These are phyloP conservation scores for Lanius collurio DNA, from an alignment of 2,113 vertebrate genomes.

Conservation along the genomic window DNA sequence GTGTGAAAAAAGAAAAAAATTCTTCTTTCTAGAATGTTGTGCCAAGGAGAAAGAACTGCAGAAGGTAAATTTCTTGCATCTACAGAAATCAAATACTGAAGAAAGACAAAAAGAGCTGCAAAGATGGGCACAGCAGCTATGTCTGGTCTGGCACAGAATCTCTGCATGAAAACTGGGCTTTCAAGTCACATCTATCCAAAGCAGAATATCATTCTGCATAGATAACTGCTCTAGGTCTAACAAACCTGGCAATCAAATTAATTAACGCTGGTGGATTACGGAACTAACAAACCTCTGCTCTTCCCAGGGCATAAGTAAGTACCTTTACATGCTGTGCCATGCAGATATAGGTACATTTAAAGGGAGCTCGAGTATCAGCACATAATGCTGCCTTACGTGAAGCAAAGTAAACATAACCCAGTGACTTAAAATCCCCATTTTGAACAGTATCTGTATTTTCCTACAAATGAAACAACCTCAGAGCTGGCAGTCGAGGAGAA, in stretches of 20 bases:
- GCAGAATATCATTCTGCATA: background rate
- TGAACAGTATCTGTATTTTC: background rate
- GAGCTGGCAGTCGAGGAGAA: background rate
- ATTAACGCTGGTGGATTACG: background rate
- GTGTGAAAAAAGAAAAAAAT: background rate
- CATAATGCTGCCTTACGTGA: background rate
- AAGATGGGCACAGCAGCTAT: background rate
- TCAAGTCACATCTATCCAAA: background rate
- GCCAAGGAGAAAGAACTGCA: background rate
- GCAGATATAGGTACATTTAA: background rate
- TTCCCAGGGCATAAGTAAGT: background rate
- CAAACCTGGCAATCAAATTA: slow-evolving; percentile 37
- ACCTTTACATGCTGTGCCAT: background rate
- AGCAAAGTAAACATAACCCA: background rate
- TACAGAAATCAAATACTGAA: background rate
- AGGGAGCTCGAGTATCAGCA: background rate
- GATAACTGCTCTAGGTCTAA: background rate
- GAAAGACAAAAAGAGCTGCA: slow-evolving; percentile 11
- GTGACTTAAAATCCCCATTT: background rate
- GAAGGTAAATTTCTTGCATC: background rate
- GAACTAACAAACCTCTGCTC: slow-evolving; percentile 17
- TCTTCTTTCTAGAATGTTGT: background rate
- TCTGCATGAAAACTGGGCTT: background rate
- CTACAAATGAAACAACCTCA: background rate
- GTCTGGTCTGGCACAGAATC: background rate